These are phyloP conservation scores for Platygyra sinensis DNA, from an alignment of 64 coral and sea anemone species.

Conservation along the genomic window DNA sequence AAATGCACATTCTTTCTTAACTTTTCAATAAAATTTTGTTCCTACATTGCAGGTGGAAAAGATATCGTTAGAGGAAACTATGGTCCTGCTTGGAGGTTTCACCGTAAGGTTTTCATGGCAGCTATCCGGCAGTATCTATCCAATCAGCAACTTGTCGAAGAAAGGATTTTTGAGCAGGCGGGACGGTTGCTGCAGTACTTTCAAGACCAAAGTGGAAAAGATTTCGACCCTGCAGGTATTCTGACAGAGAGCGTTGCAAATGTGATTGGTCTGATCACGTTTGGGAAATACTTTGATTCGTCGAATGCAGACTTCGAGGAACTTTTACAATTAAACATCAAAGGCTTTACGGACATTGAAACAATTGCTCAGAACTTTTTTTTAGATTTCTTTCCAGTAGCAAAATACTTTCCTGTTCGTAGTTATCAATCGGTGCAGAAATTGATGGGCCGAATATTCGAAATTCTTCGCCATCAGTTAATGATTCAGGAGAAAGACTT, in stretches of 20 bases:
- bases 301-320: constrained; percentile 42
- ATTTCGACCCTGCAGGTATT: constrained; percentile 42
- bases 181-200: constrained; percentile 19
- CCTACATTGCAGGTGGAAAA: constrained; percentile 49
- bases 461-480: constrained; percentile 29
- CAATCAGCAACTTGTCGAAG: constrained; percentile 23
- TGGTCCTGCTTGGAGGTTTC: constrained; percentile 61
- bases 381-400: constrained; percentile 59
- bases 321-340: background rate
- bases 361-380: background rate
- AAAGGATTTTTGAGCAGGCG: constrained; percentile 38
- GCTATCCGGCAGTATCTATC: constrained; percentile 48
- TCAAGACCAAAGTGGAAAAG: constrained; percentile 29
- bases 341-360: constrained; percentile 15
- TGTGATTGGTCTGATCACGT: constrained; percentile 64
- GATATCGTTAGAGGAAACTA: constrained; percentile 58
- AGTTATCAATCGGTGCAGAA: constrained; percentile 1
- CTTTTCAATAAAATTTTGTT: background rate
- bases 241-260: constrained; percentile 59
- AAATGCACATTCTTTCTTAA: no score
- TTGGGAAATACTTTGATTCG: constrained; percentile 65
- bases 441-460: constrained; percentile 15
- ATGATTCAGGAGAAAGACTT: constrained; percentile 8
- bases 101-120: constrained; percentile 64
- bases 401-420: constrained; percentile 66